Percentiles rank a stretch among this genome's conserved stretches.
Conservation (phyloP, 2,113 vertebrate genomes). For the Diadophis punctatus region DNA sequence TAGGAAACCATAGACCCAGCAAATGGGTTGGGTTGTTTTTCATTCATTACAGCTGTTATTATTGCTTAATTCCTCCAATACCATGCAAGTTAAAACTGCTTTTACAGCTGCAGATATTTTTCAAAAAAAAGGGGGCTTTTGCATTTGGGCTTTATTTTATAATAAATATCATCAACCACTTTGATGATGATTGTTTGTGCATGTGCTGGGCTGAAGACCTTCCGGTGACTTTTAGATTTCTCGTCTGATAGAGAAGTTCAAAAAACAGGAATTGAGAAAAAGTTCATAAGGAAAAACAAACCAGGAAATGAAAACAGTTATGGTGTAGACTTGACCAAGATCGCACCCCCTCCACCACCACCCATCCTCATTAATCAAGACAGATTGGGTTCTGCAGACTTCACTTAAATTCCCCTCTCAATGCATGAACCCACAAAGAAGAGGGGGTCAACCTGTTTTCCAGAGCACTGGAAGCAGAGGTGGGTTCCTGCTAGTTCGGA, state of each 20-base stretch:
- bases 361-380: neutral
- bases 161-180: neutral
- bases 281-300: no score
- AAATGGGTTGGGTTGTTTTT: neutral
- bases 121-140: neutral
- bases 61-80: neutral
- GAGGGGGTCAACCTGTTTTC: no score
- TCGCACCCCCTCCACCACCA: no score
- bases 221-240: neutral
- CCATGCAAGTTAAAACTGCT: neutral
- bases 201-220: neutral
- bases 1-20: neutral
- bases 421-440: neutral
- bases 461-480: no score
- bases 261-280: neutral
- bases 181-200: neutral
- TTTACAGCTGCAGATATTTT: neutral
- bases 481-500: no score
- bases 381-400: neutral
- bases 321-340: neutral
- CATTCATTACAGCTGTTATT: neutral
- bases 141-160: neutral
- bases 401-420: neutral
- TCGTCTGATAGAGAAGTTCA: neutral
- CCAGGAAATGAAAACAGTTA: neutral